These are phyloP conservation scores for Magallana gigas DNA, from an alignment of 1,140 invertebrate species.

Conservation along the genomic window DNA sequence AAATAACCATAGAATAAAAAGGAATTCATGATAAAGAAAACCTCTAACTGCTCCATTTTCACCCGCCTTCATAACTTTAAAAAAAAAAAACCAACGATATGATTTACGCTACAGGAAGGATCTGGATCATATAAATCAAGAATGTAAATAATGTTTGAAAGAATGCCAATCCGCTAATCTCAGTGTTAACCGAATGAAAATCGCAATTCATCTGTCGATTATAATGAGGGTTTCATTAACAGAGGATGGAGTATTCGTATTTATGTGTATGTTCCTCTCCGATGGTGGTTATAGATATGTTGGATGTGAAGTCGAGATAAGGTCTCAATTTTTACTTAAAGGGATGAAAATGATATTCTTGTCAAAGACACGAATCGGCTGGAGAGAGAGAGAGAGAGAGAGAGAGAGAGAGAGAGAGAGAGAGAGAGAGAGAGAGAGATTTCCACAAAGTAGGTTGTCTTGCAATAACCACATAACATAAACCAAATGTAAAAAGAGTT, in stretches of 20 bases:
- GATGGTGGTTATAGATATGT: neutral
- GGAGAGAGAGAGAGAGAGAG: too few species aligned
- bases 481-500: too few species aligned
- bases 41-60: neutral
- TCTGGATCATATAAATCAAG: neutral
- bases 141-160: conserved; percentile 24
- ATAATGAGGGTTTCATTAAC: conserved; percentile 10
- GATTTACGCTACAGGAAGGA: conserved; percentile 8
- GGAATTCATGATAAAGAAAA: too few species aligned
- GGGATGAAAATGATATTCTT: too few species aligned
- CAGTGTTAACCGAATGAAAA: neutral
- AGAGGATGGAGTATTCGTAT: neutral
- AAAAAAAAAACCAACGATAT: neutral
- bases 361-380: too few species aligned
- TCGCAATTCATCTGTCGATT: neutral
- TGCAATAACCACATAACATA: too few species aligned
- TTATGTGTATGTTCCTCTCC: neutral
- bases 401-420: too few species aligned
- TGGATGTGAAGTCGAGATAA: too few species aligned
- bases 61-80: neutral
- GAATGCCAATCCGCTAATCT: neutral
- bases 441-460: too few species aligned
- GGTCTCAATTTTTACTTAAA: too few species aligned
- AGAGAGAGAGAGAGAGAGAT: too few species aligned
- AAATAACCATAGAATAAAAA: too few species aligned